phyloP scores from a whole-genome alignment of 2,888 invertebrate species.

The Lepidocyrtoides sp. region DNA sequence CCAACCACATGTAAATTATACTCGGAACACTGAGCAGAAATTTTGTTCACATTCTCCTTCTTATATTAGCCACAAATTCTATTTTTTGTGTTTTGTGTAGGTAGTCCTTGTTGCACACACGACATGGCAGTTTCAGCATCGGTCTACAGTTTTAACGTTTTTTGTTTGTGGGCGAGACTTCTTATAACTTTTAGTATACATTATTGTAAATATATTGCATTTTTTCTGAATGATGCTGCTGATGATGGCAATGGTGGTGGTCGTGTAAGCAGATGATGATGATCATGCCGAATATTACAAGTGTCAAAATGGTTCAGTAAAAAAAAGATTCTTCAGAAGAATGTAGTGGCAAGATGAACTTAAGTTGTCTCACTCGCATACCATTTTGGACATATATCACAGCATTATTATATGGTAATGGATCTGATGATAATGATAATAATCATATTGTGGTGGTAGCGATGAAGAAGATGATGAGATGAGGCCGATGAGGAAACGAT shows the following conservation, averaged over 20 bases:
- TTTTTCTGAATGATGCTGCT: conserved; percentile 61
- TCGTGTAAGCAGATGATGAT: conserved; percentile 53
- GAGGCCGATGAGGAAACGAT: conserved; percentile 79
- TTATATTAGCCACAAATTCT: conserved; percentile 84
- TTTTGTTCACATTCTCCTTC: conserved; percentile 82
- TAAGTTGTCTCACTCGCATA: conserved; percentile 56
- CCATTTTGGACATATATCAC: conserved; percentile 44
- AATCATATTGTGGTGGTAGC: conserved; percentile 6
- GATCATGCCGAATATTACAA: conserved; percentile 64
- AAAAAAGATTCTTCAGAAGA: conserved; percentile 32
- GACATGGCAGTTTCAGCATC: conserved; percentile 21
- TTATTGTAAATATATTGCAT: conserved; percentile 69
- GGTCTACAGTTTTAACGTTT: conserved; percentile 48
- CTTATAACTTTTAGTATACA: conserved; percentile 66
- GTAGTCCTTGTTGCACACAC: conserved; percentile 67
- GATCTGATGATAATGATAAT: conserved; percentile 57
- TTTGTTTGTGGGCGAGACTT: conserved; percentile 76
- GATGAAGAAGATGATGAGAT: conserved; percentile 57
- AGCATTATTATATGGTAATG: conserved; percentile 69
- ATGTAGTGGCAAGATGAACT: conserved; percentile 57
- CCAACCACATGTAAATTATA: conserved; percentile 74
- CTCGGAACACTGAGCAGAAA: conserved; percentile 81
- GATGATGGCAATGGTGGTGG: conserved; percentile 28
- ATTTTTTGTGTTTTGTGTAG: conserved; percentile 83
- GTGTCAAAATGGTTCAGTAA: conserved; percentile 50